Conservation (phyloP, 2,888 invertebrate species). For the Ennomos fuscantarius region DNA sequence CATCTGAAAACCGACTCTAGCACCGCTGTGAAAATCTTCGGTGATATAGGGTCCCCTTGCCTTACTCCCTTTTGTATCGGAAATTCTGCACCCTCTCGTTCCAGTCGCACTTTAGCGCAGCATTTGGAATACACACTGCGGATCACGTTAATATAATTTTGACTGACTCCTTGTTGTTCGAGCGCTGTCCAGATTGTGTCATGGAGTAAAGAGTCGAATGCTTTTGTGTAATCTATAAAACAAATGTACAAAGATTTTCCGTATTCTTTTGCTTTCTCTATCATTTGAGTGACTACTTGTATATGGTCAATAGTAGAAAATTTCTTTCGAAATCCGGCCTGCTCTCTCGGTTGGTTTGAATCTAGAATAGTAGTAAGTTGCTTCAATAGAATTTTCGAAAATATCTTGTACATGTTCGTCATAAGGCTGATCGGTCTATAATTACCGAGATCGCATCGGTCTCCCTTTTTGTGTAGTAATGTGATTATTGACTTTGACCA, state of each 20-base stretch:
- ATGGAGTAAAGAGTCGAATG: background rate
- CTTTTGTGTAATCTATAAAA: no score
- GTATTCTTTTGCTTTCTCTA: no score
- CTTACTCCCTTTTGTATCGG: conserved; percentile 2
- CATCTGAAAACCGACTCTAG: no score
- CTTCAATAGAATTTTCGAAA: conserved; percentile 33
- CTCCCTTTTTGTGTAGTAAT: conserved; percentile 41
- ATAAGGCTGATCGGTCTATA: conserved; percentile 41
- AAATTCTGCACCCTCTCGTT: background rate
- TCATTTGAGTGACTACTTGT: conserved; percentile 29
- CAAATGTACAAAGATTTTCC: no score
- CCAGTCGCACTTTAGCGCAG: background rate
- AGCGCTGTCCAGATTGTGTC: conserved; percentile 4
- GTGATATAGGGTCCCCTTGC: conserved; percentile 3
- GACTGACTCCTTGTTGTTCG: background rate
- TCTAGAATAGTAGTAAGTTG: conserved; percentile 31
- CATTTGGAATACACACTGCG: background rate
- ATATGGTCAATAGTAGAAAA: conserved; percentile 41
- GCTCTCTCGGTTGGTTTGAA: conserved; percentile 39
- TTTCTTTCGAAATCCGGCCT: conserved; percentile 36
- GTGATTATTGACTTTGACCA: conserved; percentile 38
- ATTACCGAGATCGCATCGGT: conserved; percentile 33
- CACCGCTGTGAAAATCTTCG: no score
- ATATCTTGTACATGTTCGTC: conserved; percentile 37
- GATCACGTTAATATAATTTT: conserved; percentile 1